Evolutionary conservation across 2,797 vertebrate species (phyloP).

Genomic region (Protonibea diacanthus): DNA sequence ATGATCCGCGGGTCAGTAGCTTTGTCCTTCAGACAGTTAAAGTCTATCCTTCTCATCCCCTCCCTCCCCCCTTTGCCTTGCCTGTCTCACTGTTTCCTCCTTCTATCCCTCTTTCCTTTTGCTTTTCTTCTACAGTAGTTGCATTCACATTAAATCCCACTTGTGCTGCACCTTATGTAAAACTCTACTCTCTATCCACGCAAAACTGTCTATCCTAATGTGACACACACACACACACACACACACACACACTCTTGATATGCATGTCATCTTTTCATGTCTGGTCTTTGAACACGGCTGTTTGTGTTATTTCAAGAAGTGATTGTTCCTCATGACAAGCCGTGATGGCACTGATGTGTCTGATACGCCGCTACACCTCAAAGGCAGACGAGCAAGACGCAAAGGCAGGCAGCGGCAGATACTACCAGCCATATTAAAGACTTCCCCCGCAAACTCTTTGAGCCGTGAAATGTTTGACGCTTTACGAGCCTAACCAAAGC

Average conservation of each 20-base stretch:
- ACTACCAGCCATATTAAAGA: conserved; percentile 74
- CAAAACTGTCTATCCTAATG: conserved; percentile 56
- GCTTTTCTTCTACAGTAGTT: conserved; percentile 58
- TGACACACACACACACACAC: background rate
- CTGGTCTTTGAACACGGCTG: conserved; percentile 77
- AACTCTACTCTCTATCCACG: conserved; percentile 42
- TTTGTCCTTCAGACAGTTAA: conserved; percentile 89
- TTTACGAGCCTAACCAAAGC: conserved; percentile 55
- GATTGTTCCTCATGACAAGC: conserved; percentile 78
- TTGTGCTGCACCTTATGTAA: conserved; percentile 54
- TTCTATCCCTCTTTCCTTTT: conserved; percentile 50
- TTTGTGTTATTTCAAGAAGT: conserved; percentile 79
- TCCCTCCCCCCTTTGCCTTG: conserved; percentile 36
- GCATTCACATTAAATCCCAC: conserved; percentile 63
- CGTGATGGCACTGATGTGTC: conserved; percentile 72
- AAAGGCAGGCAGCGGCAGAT: conserved; percentile 52
- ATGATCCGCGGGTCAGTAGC: conserved; percentile 88
- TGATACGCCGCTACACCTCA: conserved; percentile 73
- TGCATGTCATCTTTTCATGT: conserved; percentile 75
- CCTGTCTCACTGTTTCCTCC: conserved; percentile 62
- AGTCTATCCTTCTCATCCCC: conserved; percentile 85
- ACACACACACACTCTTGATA: conserved; percentile 48
- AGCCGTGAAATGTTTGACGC: conserved; percentile 79
- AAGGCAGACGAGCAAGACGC: conserved; percentile 68
- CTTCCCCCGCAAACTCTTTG: conserved; percentile 69